Base-by-base conservation (phyloP, 2,888 invertebrate species). In the Cremastobaeus sp. region DNA sequence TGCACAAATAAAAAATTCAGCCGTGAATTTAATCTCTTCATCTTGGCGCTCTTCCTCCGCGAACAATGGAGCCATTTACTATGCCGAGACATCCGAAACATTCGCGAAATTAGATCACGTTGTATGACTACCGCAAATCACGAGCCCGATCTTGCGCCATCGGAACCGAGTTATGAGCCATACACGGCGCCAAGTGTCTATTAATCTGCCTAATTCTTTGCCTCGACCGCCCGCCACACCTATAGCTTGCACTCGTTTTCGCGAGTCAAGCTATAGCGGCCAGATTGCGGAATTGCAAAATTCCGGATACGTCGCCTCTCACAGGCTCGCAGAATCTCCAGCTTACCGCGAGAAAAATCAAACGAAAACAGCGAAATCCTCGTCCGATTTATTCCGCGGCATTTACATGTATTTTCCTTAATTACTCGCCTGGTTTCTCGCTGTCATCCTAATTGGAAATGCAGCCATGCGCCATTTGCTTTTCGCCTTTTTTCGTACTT, bases 1-100 rank as follows among this genome's bases (percentile, higher is more conserved):
- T 48, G 62, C 62, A 48, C 62, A 34, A 37, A 62, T 62, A 70
- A 70, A 62, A 70, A 70, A 62, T 69, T 59, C 69, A 52, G 30
- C 52, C 59, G 68, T 48, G 60, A 70, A 70, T 70, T 70, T 70
- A 70, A 62, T 70, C 70, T 60, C 70, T 70, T 70, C 62, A 70
- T 70, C 69, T 70, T 47, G 54, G 54, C 25, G 45, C 37, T 48
- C 39, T 30, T 57, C 66, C 48, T 30, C 21, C 28, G 55, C 34
- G 41, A 70, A 70, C 69, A 70, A 70, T 70, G 62, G 69, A 55
- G 54, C 62, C 69, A 62, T 70, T 70, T 62, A 70, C 62, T 55
- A 70, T 62, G 35, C 48, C 70, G 70, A 55, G 70, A 62, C 70
- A 57, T 50, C 52, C 62, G 62, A 62, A 70, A 62, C 62, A 62